These are phyloP conservation scores for Alcis repandata DNA, from an alignment of 2,888 invertebrate species.

Conservation along the genomic window DNA sequence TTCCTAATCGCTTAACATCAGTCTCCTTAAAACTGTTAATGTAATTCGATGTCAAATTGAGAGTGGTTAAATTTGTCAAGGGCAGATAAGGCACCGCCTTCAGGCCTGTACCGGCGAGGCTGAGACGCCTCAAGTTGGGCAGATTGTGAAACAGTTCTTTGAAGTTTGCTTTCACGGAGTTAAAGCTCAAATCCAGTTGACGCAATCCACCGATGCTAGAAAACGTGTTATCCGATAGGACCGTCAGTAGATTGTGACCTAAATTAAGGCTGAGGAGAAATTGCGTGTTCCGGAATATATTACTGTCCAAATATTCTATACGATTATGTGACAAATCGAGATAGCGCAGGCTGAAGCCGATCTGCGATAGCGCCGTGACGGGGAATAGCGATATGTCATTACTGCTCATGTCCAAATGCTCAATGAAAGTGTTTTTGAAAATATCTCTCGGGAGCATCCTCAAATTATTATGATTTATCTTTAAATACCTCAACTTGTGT, in stretches of 20 bases:
- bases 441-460: constrained; percentile 92
- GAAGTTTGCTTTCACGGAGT: constrained; percentile 93
- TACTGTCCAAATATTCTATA: constrained; percentile 95
- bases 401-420: constrained; percentile 92
- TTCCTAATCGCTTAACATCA: constrained; percentile 90
- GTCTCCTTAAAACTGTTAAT: constrained; percentile 90
- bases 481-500: constrained; percentile 90
- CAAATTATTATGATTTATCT: constrained; percentile 90
- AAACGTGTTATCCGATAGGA: constrained; percentile 95
- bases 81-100: constrained; percentile 92
- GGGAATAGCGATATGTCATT: constrained; percentile 94
- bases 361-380: constrained; percentile 91
- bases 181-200: constrained; percentile 92
- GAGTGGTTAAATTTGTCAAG: constrained; percentile 91
- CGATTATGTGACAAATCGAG: constrained; percentile 93
- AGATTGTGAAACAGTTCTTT: constrained; percentile 95
- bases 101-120: constrained; percentile 92
- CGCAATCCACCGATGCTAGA: constrained; percentile 92
- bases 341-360: constrained; percentile 92
- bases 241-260: constrained; percentile 92
- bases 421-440: constrained; percentile 92
- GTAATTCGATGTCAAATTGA: constrained; percentile 93
- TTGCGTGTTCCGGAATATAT: constrained; percentile 94
- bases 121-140: constrained; percentile 92
- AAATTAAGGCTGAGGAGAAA: constrained; percentile 92